Evolutionary conservation across 2,113 vertebrate species (phyloP).

Genomic region (Shinisaurus crocodilurus): DNA sequence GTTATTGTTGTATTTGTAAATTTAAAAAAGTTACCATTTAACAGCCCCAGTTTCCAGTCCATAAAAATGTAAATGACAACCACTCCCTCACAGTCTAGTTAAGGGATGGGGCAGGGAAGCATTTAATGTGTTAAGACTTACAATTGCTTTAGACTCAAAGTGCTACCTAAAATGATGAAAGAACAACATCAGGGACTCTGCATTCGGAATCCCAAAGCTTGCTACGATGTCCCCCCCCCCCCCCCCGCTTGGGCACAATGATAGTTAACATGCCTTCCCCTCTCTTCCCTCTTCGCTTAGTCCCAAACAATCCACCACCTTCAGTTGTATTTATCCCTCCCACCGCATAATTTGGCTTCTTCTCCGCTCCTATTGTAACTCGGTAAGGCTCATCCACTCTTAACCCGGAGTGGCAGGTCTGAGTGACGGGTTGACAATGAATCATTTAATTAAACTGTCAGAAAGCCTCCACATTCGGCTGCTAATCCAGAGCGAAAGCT

Average conservation of each 20-base stretch:
- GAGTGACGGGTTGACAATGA: conserved; percentile 61
- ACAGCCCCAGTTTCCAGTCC: background rate
- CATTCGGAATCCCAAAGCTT: background rate
- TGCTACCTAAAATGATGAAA: background rate
- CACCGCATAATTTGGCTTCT: conserved; percentile 29
- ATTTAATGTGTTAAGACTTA: background rate
- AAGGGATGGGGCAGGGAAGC: background rate
- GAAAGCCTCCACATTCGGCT: conserved; percentile 49
- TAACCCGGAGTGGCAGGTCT: conserved; percentile 45
- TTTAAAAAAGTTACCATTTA: background rate
- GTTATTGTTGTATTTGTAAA: too few species aligned
- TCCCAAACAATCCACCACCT: conserved; percentile 58
- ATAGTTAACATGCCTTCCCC: conserved; percentile 12
- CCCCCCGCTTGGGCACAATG: too few species aligned
- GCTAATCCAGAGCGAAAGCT: conserved; percentile 63
- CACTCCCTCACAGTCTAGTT: background rate
- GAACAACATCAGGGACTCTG: background rate
- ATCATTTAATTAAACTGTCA: conserved; percentile 78
- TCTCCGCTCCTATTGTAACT: conserved; percentile 43
- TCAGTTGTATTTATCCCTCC: conserved; percentile 66
- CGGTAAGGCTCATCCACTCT: conserved; percentile 41
- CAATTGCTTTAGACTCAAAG: background rate
- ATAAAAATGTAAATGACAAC: background rate
- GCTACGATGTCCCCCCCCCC: background rate
- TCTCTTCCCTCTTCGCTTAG: conserved; percentile 13